Evolutionary conservation across 2,113 vertebrate species (phyloP).

Genomic region (Notarius quadriscutis): DNA sequence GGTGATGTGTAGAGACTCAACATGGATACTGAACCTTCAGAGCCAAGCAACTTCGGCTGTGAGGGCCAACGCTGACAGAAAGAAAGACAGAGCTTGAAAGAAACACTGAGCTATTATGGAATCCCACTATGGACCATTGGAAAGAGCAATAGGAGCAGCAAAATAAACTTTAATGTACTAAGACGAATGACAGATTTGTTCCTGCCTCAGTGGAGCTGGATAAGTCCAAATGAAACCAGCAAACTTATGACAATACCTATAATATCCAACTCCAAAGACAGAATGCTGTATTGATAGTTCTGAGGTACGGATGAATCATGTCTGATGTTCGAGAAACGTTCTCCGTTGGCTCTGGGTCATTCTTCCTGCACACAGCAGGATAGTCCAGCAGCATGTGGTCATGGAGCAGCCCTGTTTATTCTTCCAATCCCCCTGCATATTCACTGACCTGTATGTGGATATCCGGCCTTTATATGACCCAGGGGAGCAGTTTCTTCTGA

Average conservation of each 20-base stretch:
- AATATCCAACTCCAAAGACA: slow-evolving; percentile 62
- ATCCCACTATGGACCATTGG: slow-evolving; percentile 52
- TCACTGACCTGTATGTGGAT: slow-evolving; percentile 93
- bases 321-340: slow-evolving; percentile 25
- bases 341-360: slow-evolving; percentile 70
- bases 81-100: slow-evolving; percentile 51
- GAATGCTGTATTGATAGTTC: slow-evolving; percentile 21
- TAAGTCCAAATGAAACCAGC: slow-evolving; percentile 18
- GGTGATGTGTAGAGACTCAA: slow-evolving; percentile 95
- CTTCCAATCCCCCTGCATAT: slow-evolving; percentile 75
- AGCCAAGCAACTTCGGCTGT: slow-evolving; percentile 86
- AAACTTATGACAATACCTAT: slow-evolving; percentile 51
- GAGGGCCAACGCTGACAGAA: slow-evolving; percentile 84
- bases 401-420: slow-evolving; percentile 83
- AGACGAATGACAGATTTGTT: slow-evolving; percentile 52
- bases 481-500: slow-evolving; percentile 93
- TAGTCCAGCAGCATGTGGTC: slow-evolving; percentile 86
- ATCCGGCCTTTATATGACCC: slow-evolving; percentile 95
- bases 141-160: slow-evolving; percentile 58
- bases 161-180: slow-evolving; percentile 61
- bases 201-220: slow-evolving; percentile 18
- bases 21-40: slow-evolving; percentile 89
- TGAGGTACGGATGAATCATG: background rate
- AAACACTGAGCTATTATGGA: slow-evolving; percentile 51
- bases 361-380: slow-evolving; percentile 79